Base-by-base conservation (phyloP, 1,140 invertebrate species). In the Rhagoletis zephyria region DNA sequence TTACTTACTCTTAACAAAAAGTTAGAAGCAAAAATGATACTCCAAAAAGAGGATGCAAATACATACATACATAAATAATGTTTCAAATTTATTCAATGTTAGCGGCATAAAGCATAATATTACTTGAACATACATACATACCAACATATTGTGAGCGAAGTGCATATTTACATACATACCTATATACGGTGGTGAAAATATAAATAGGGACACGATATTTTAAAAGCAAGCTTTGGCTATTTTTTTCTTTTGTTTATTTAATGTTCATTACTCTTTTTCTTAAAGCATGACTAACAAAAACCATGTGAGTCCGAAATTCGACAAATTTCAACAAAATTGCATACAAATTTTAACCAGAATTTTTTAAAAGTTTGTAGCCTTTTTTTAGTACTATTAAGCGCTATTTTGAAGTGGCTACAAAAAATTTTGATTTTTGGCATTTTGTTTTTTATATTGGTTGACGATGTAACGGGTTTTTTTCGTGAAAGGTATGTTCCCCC, bases 51-150 rank as follows among this genome's bases (percentile, higher is more conserved):
- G 30, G 30, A 30, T 30, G 30, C 30, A 30, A 30, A 30, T 30
- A 30, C 30, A 30, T 30, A 30, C 16, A 7, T n/a, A 74, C 45
- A 12, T 12, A 51, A 74, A 74, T 16, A 10, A 56, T 14, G 12
- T 63, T n/a, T 63, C 61, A 63, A 14, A 12, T 74, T 16, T 45
- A 74, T 48, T 4, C 40, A 51, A 48, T 81, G n/a, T 30, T 19
- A 51, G 56, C 45, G 56, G 74, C 48, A 74, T 74, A 42, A 19
- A 56, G 51, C 74, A 81, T 81, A 77, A 48, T 77, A 48, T 81
- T 30, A 81, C 74, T n/a, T 74, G 56, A 59, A 56, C 48, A 81
- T 51, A 81, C 74, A 81, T 56, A 56, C 48, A 81, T 12, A 56
- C 30, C 30, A 30, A 30, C 30, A 30, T 30, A 30, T 30, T 19